phyloP scores from a whole-genome alignment of 1,140 invertebrate genomes.

The Bombus confusus region DNA sequence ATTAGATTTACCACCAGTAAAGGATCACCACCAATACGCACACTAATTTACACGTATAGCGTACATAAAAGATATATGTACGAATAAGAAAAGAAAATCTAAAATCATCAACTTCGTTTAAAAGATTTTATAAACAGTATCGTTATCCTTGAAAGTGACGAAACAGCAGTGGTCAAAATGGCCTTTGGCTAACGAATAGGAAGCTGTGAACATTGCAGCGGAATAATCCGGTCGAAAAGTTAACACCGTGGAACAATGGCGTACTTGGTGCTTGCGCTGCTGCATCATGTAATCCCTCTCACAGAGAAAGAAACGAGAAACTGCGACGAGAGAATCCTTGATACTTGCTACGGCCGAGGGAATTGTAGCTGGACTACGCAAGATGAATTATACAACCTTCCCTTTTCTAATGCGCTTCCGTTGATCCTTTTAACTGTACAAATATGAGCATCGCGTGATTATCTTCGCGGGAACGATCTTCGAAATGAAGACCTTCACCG shows the following conservation, averaged over 20 bases:
- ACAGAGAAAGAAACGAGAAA: constrained; percentile 26
- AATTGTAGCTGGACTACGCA: not conserved
- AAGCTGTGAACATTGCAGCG: constrained; percentile 9
- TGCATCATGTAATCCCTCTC: constrained; percentile 19
- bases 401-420: constrained; percentile 10
- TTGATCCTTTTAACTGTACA: not conserved
- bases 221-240: constrained; percentile 57
- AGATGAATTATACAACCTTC: not conserved
- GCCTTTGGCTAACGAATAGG: constrained; percentile 24
- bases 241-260: constrained; percentile 49
- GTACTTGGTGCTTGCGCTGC: constrained; percentile 1
- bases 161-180: constrained; percentile 5
- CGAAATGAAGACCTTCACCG: not conserved
- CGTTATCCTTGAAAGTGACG: not conserved
- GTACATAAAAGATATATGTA: no score
- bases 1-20: no score
- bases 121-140: not conserved
- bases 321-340: constrained; percentile 7
- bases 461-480: not conserved
- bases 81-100: no score
- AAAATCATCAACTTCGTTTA: no score
- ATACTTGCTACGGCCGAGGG: not conserved
- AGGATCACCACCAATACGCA: no score
- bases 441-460: constrained; percentile 32
- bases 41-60: no score